Evolutionary conservation across 1,140 invertebrate genomes (phyloP), one percentile per base, ranked within the genome.

Genomic region (Drosophila miranda): DNA sequence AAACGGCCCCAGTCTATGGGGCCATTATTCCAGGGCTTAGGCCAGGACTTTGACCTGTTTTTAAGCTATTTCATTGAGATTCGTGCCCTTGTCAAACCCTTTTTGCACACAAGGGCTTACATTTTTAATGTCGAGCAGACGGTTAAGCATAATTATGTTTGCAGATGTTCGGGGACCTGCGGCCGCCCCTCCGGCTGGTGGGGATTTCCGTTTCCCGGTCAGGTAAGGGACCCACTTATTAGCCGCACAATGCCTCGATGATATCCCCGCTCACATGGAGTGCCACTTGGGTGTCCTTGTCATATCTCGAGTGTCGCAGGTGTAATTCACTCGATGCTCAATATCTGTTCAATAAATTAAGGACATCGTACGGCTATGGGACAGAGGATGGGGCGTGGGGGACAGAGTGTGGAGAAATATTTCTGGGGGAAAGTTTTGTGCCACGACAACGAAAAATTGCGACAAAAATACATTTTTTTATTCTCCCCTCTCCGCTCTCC

Each of bases 1-100:
- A 28, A 19, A 21, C 13, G 13, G 1, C 48, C 21, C 50, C 72
- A 61, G 58, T 30, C 45, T 61, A 23, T 45, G 23, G 53, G 52
- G 57, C 78, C 63, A 72, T 80, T 80, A 77, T 77, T 77, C 63
- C 45, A 67, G 72, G 73, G 77, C 61, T 72, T 56, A 81, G 60
- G 41, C 30, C 56, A 26, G 16, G 30, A 54, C 23, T 54, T 56
- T 68, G 57, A 3, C 51, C 57, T 59, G 68, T 63, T 51, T 61
- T 43, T 19, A 43, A 63, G 59, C 70, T 81, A 76, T 81, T 81
- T 64, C 74, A 62, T 77, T 59, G 74, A 74, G 61, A 69, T 82
- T 58, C 38, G 7, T 14, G 13, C 42, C 16, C 19, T 21, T 14
- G 26, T 49, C 38, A 64, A 58, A 49, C 63, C 64, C 64, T 53